These are phyloP conservation scores for Scelioninae gen. 1 DNA, from an alignment of 2,888 invertebrate species.

Conservation along the genomic window DNA sequence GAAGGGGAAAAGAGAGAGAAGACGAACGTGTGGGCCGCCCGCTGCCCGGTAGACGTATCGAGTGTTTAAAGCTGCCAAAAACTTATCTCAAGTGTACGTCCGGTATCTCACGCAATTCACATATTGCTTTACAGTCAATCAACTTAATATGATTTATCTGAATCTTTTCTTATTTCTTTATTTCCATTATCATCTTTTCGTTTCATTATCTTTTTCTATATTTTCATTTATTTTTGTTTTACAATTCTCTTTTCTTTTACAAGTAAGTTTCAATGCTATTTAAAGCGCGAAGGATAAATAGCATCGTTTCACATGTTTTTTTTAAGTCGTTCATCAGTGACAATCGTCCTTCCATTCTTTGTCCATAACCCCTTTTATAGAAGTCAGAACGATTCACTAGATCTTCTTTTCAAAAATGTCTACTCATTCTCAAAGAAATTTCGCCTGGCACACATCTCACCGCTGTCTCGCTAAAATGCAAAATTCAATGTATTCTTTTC, in stretches of 20 bases:
- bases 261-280: not conserved
- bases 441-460: not conserved
- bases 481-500: constrained; percentile 6
- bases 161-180: too few relatives aligned
- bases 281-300: constrained; percentile 10
- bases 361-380: constrained; percentile 27
- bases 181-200: too few relatives aligned
- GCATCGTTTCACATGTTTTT: constrained; percentile 5
- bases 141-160: not conserved
- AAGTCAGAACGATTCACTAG: constrained; percentile 18
- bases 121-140: constrained; percentile 13
- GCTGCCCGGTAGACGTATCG: constrained; percentile 64
- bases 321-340: constrained; percentile 6
- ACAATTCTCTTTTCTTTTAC: too few relatives aligned
- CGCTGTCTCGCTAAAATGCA: constrained; percentile 1
- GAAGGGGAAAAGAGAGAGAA: too few relatives aligned
- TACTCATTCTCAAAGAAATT: not conserved
- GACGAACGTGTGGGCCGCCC: too few relatives aligned
- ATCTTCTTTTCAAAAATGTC: constrained; percentile 1
- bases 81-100: constrained; percentile 74
- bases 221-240: too few relatives aligned
- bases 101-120: constrained; percentile 50
- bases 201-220: too few relatives aligned
- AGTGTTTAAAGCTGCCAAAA: constrained; percentile 74
- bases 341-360: constrained; percentile 34